Conservation (phyloP, 2,113 vertebrate species). For the Gadus chalcogrammus region DNA sequence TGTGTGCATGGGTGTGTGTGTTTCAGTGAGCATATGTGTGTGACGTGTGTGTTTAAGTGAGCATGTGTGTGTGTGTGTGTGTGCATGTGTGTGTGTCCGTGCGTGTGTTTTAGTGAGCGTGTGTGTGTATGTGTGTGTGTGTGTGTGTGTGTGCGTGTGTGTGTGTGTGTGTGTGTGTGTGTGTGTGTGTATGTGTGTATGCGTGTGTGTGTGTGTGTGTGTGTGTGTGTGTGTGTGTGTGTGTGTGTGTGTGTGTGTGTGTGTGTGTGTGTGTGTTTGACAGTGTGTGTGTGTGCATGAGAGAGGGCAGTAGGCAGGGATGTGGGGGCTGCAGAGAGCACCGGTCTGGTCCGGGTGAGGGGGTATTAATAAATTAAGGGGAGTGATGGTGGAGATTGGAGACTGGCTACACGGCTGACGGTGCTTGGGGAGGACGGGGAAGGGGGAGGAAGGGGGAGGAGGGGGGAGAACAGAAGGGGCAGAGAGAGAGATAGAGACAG, state of each 20-base stretch:
- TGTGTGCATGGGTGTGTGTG: too few species aligned
- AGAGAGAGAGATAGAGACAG: conserved; percentile 1
- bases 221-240: conserved; percentile 22
- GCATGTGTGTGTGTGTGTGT: conserved; percentile 15
- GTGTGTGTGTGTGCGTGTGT: conserved; percentile 20
- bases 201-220: not conserved
- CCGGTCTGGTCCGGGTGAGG: conserved; percentile 37
- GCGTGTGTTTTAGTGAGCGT: not conserved
- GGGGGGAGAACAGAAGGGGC: not conserved
- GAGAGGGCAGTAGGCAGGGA: conserved; percentile 27
- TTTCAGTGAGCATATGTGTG: too few species aligned
- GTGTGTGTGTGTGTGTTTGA: conserved; percentile 5
- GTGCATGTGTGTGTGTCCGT: conserved; percentile 6
- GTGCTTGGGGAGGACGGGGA: conserved; percentile 46
- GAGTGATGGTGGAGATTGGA: conserved; percentile 67
- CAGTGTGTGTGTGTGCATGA: conserved; percentile 15
- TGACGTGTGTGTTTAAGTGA: conserved; percentile 11
- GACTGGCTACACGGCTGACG: conserved; percentile 60
- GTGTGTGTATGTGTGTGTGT: conserved; percentile 15
- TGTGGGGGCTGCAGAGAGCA: conserved; percentile 50
- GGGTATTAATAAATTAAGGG: conserved; percentile 73
- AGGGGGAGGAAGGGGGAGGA: conserved; percentile 32
- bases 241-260: conserved; percentile 9
- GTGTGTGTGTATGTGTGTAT: not conserved
- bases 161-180: conserved; percentile 8